Percentiles rank a stretch among this genome's conserved stretches.
phyloP scores from a whole-genome alignment of 2,888 invertebrate species.

The Cosmorhoe ocellata region DNA sequence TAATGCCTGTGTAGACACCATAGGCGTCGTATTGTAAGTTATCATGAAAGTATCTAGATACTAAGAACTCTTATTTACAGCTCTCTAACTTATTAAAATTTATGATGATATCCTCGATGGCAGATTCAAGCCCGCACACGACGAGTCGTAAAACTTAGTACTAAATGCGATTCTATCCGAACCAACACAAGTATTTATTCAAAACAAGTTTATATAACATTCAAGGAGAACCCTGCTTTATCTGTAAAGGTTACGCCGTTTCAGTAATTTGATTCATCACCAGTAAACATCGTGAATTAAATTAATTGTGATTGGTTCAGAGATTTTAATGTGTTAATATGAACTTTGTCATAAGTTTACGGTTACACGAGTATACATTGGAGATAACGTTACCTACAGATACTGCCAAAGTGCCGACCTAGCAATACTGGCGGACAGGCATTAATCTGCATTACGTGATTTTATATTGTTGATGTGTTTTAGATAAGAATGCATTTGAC shows the following conservation, averaged over 20 bases:
- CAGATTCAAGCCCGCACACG: neutral
- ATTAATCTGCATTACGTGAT: neutral
- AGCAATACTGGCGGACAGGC: neutral
- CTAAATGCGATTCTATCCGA: neutral
- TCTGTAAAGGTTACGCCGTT: constrained; percentile 36
- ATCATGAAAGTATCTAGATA: no score
- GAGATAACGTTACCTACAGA: constrained; percentile 7
- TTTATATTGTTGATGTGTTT: constrained; percentile 4
- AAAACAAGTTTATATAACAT: constrained; percentile 24
- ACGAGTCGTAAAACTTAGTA: neutral
- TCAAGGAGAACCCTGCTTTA: constrained; percentile 36
- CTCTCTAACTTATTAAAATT: neutral
- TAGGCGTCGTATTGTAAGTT: no score
- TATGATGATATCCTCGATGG: neutral
- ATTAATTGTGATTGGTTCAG: constrained; percentile 43
- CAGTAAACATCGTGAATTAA: constrained; percentile 57
- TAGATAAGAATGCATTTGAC: constrained; percentile 57
- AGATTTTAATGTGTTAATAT: constrained; percentile 30
- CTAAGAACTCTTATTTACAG: no score
- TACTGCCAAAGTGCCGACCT: constrained; percentile 10
- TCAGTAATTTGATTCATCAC: constrained; percentile 45
- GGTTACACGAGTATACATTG: constrained; percentile 1
- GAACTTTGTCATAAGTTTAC: constrained; percentile 23
- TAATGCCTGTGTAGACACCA: no score
- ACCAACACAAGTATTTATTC: neutral